These are phyloP conservation scores for Drosophila sordidula DNA, from an alignment of 2,888 invertebrate species.

Conservation along the genomic window DNA sequence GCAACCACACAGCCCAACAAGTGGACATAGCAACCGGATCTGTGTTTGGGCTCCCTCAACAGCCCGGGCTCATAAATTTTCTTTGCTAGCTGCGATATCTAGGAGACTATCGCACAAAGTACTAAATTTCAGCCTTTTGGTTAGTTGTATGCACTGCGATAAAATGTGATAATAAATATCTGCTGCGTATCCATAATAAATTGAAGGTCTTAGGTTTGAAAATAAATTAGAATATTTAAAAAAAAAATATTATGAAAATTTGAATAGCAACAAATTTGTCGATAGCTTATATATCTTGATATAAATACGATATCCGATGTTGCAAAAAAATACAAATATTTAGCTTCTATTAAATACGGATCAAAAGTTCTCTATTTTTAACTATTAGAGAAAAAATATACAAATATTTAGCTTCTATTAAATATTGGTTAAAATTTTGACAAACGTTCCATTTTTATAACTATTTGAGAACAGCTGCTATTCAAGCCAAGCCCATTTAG, in stretches of 20 bases:
- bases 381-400: no score
- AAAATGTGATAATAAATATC: no score
- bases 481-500: constrained; percentile 1
- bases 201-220: no score
- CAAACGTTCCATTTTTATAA: background rate
- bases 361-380: no score
- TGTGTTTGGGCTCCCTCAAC: constrained; percentile 8
- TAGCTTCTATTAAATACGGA: no score
- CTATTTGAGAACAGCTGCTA: constrained; percentile 19
- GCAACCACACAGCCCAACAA: constrained; percentile 10
- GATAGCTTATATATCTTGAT: no score
- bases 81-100: constrained; percentile 8
- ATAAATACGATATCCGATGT: no score
- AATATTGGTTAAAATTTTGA: constrained; percentile 11
- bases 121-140: constrained; percentile 4
- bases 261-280: no score
- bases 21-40: constrained; percentile 20
- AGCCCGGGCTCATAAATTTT: constrained; percentile 28
- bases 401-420: background rate
- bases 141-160: constrained; percentile 1
- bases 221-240: no score
- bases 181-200: no score
- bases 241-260: no score
- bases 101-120: background rate
- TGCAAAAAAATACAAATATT: background rate